Evolutionary conservation across 2,888 invertebrate genomes (phyloP).

Genomic region (Machimus atricapillus): DNA sequence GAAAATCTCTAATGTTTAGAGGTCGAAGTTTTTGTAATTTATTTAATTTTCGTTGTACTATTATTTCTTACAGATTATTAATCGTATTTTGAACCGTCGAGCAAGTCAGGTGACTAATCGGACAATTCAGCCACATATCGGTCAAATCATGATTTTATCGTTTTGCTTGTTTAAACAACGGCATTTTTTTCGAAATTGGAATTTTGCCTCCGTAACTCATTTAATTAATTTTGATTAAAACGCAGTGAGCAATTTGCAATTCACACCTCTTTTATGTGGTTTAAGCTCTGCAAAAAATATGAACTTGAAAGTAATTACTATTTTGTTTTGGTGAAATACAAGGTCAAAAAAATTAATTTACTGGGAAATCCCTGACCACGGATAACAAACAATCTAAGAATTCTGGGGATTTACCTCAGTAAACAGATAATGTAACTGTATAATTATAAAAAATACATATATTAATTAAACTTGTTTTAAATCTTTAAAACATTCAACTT

Average conservation of each 20-base stretch:
- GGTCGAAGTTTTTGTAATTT: background rate
- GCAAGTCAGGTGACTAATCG: background rate
- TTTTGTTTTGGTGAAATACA: background rate
- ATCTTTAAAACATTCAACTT: too few relatives aligned
- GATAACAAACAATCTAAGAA: background rate
- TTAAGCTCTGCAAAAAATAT: background rate
- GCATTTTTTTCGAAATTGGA: background rate
- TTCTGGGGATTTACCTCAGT: background rate
- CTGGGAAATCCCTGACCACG: background rate
- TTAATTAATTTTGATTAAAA: background rate
- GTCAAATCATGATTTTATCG: background rate
- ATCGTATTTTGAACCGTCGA: background rate
- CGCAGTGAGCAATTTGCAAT: background rate
- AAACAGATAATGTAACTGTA: background rate
- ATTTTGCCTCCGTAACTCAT: background rate
- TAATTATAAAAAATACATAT: too few relatives aligned
- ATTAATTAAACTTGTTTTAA: too few relatives aligned
- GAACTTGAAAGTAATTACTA: background rate
- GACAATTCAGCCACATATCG: background rate
- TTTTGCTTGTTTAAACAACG: background rate
- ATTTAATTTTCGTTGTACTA: background rate
- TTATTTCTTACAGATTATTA: too few relatives aligned
- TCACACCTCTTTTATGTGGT: background rate
- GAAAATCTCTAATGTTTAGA: background rate
- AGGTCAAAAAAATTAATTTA: background rate